Evolutionary conservation across 2,888 invertebrate species (phyloP).

Genomic region (Sepiola atlantica): DNA sequence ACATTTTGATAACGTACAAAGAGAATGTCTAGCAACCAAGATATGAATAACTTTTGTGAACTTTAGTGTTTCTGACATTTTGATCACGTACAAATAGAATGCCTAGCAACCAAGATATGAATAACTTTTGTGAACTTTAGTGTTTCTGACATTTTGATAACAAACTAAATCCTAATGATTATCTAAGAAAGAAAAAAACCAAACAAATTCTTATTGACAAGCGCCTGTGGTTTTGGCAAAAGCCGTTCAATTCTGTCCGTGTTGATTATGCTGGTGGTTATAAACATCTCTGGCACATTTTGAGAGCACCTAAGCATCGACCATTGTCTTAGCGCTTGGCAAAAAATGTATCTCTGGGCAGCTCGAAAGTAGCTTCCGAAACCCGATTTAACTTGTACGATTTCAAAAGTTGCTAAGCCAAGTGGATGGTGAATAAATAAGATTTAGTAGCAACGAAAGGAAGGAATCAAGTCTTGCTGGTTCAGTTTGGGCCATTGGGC

Average conservation of each 20-base stretch:
- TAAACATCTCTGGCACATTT: neutral
- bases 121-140: neutral
- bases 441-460: neutral
- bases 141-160: no score
- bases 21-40: no score
- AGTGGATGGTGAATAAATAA: neutral
- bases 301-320: conserved; percentile 15
- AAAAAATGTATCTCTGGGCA: neutral
- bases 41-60: no score
- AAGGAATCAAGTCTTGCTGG: neutral
- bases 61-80: no score
- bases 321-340: neutral
- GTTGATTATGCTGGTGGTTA: neutral
- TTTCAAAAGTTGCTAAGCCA: neutral
- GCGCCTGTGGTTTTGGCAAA: neutral
- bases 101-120: no score
- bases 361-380: neutral
- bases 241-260: neutral
- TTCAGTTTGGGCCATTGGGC: neutral
- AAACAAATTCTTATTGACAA: neutral
- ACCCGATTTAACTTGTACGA: neutral
- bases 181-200: neutral
- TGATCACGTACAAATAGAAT: no score
- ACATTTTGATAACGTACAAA: no score
- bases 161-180: neutral